Evolutionary conservation across 2,888 invertebrate species (phyloP), one percentile per base, ranked within the genome.

Genomic region (Andrena praecox): DNA sequence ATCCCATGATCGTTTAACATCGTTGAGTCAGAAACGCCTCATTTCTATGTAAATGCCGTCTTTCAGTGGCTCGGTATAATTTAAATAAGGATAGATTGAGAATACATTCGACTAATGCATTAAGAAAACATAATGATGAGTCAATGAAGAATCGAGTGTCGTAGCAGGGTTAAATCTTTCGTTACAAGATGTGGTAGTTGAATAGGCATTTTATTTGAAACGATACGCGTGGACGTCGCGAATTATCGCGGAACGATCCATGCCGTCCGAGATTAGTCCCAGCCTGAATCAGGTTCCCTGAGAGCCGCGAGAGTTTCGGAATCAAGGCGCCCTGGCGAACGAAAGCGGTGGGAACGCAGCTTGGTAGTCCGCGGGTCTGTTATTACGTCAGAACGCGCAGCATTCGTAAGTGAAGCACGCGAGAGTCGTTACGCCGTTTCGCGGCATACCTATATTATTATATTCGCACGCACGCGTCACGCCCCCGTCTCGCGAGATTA

Each of bases 401-500:
- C 71, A 71, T 62, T 54, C 50, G 56, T 64, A 59, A 56, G 50
- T 16, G 16, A 42, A 29, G 59, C 75, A 75, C 68, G 75, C 60
- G 67, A 62, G 42, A 50, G 24, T 24, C 48, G 56, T 79, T 67
- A 80, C 27, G 79, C 56, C 33, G 60, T 63, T 71, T 66, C 75
- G 42, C 33, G 67, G 66, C 56, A 35, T 59, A 42, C 42, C 16
- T 42, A 52, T 64, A 73, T 69, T 67, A 69, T 71, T 86, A 77
- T 77, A 56, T 72, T 79, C 72, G 77, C 77, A 69, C 62, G 83
- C 73, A 79, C 75, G 68, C 54, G 64, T 52, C 29, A 63, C 77
- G 48, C 64, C 77, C 64, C 71, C 79, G 63, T 77, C 73, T 60
- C 71, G 69, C 81, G 72, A 77, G 86, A 70, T 84, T 75, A 79